Evolutionary conservation across 2,888 invertebrate genomes (phyloP).

Genomic region (Oxyteleia sp.): DNA sequence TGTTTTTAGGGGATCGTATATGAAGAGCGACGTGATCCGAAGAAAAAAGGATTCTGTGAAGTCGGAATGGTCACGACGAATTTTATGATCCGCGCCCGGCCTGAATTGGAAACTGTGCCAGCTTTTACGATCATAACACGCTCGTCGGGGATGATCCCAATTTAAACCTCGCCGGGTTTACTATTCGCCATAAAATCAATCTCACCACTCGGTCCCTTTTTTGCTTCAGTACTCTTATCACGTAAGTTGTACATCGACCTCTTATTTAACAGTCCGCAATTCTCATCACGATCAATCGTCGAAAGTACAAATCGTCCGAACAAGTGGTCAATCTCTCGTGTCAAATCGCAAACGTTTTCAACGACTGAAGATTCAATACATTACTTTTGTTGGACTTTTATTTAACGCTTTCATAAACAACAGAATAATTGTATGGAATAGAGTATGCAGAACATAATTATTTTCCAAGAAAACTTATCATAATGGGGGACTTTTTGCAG

Average conservation of each 20-base stretch:
- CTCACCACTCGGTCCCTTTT: conserved; percentile 26
- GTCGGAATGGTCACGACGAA: too few relatives aligned
- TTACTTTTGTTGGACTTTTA: too few relatives aligned
- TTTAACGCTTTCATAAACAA: too few relatives aligned
- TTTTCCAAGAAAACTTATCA: too few relatives aligned
- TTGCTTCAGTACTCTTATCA: conserved; percentile 44
- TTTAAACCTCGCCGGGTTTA: conserved; percentile 53
- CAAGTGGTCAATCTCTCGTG: conserved; percentile 27
- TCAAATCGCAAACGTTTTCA: conserved; percentile 18
- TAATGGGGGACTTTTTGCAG: too few relatives aligned
- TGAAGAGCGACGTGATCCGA: conserved; percentile 19
- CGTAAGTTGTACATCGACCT: conserved; percentile 44
- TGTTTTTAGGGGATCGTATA: conserved; percentile 26
- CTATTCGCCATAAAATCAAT: conserved; percentile 58
- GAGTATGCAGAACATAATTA: too few relatives aligned
- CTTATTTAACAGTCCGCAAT: conserved; percentile 42
- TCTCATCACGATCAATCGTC: conserved; percentile 45
- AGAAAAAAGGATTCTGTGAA: conserved; percentile 32
- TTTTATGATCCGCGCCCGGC: conserved; percentile 31
- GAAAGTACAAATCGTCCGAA: conserved; percentile 43
- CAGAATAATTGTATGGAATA: too few relatives aligned
- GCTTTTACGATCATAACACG: conserved; percentile 38
- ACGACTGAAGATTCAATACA: too few relatives aligned
- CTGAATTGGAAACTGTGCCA: conserved; percentile 55
- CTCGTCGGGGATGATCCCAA: conserved; percentile 48